Percentiles rank a stretch among this genome's conserved stretches.
These are phyloP conservation scores for Zootermopsis nevadensis DNA, from an alignment of 2,888 invertebrate species.

Conservation along the genomic window DNA sequence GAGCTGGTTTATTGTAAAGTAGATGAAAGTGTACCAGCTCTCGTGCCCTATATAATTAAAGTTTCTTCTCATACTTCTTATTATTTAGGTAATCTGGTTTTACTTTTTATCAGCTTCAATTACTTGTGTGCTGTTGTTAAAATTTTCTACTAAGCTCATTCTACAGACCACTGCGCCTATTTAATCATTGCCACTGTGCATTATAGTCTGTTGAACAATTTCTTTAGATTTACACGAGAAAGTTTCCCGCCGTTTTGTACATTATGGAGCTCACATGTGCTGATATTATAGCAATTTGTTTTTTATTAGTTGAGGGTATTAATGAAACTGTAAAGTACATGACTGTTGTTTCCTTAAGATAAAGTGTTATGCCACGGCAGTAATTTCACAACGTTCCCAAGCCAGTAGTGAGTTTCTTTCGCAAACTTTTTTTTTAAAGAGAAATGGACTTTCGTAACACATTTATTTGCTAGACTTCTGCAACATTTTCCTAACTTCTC, in stretches of 20 bases:
- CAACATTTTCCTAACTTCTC: background rate
- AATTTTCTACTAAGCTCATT: no score
- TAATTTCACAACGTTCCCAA: background rate
- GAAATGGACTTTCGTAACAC: background rate
- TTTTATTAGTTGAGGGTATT: background rate
- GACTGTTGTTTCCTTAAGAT: background rate
- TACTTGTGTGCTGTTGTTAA: no score
- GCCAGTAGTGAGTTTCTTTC: background rate
- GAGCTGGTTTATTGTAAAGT: no score
- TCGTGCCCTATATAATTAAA: no score
- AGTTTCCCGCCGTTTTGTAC: background rate
- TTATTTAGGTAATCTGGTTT: no score
- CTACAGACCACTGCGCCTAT: no score
- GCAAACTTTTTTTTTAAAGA: background rate
- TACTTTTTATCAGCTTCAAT: no score
- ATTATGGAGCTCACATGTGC: background rate
- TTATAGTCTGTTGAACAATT: no score
- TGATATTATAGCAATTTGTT: background rate
- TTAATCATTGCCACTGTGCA: no score
- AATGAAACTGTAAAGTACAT: background rate
- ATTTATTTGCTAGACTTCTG: background rate
- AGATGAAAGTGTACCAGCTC: no score
- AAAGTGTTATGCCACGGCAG: background rate
- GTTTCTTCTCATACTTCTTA: no score
- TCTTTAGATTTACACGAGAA: background rate